These are phyloP conservation scores for Scaptomyza caliginosa DNA, from an alignment of 2,888 invertebrate genomes.

Conservation along the genomic window DNA sequence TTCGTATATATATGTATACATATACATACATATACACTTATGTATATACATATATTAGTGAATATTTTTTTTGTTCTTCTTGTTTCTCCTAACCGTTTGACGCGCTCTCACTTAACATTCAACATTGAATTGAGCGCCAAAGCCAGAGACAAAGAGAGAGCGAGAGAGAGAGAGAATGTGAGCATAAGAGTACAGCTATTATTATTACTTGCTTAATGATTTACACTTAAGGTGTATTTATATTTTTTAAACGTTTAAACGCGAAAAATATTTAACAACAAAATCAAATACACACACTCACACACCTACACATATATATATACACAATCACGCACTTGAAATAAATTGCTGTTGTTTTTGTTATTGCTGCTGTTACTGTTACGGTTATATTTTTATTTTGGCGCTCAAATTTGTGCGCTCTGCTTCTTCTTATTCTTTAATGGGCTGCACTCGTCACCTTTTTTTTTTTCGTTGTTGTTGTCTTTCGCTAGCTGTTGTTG, in stretches of 20 bases:
- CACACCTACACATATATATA: conserved; percentile 17
- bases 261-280: conserved; percentile 19
- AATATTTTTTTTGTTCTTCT: conserved; percentile 7
- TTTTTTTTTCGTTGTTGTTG: conserved; percentile 39
- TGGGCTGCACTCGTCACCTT: conserved; percentile 64
- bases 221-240: conserved; percentile 18
- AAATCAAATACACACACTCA: conserved; percentile 1
- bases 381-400: conserved; percentile 54
- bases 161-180: conserved; percentile 6
- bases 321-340: conserved; percentile 13
- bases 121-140: background rate
- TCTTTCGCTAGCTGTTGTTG: conserved; percentile 3
- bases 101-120: conserved; percentile 8
- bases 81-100: conserved; percentile 24
- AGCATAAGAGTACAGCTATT: conserved; percentile 29
- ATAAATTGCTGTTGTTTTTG: conserved; percentile 19
- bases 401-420: conserved; percentile 62
- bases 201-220: conserved; percentile 60
- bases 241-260: background rate
- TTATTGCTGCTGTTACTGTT: conserved; percentile 12
- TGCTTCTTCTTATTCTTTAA: conserved; percentile 29
- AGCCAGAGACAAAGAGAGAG: conserved; percentile 12
- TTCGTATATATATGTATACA: conserved; percentile 7
- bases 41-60: background rate
- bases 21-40: conserved; percentile 26